Base-by-base conservation (phyloP, 2,797 vertebrate genomes). In the Botia kubotai region DNA sequence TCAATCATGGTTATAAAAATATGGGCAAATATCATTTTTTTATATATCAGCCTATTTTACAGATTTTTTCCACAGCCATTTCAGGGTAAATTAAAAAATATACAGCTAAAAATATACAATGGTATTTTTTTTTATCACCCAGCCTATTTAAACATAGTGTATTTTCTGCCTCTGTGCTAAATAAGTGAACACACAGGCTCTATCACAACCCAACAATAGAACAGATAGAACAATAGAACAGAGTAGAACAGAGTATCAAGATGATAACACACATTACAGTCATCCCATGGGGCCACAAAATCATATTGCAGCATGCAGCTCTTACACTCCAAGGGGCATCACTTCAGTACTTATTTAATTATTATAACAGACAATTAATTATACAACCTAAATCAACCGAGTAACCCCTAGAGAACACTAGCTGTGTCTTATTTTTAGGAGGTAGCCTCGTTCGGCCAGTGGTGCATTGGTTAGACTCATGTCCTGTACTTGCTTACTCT, bases 401-500 rank as follows among this genome's bases (percentile, higher is more conserved):
- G 87, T 92, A 88, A 90, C 89, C 91, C 86, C 77, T 67, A 78
- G 62, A 83, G 84, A 43, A 2, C 69, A 82, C 87, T 72, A 53
- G 80, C 77, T 74, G 83, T 86, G 82, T 85, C 81, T 75, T 88
- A 90, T 92, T 91, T 92, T 92, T 90, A 89, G 90, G 83, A 90
- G 84, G 86, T 21, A 83, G 82, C 84, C 74, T 90, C 85, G 53
- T 84, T 86, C 77, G 39, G 79, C 72, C 83, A 86, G 83, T 33
- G 1, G 77, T 80, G 78, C 21, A 19, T 73, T 88, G 88, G 85
- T 89, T 86, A 86, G 90, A 90, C 89, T 89, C 87, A 77, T 87
- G 88, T 89, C 91, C 85, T 91, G 88, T 89, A 75, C 88, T 91
- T 86, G 88, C 86, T 85, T 92, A 92, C 92, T 91, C 92, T 93